A percentile compares a stretch with the other conserved stretches of the same genome.
phyloP scores from a whole-genome alignment of 2,797 vertebrate genomes.

The Gorsachius magnificus region DNA sequence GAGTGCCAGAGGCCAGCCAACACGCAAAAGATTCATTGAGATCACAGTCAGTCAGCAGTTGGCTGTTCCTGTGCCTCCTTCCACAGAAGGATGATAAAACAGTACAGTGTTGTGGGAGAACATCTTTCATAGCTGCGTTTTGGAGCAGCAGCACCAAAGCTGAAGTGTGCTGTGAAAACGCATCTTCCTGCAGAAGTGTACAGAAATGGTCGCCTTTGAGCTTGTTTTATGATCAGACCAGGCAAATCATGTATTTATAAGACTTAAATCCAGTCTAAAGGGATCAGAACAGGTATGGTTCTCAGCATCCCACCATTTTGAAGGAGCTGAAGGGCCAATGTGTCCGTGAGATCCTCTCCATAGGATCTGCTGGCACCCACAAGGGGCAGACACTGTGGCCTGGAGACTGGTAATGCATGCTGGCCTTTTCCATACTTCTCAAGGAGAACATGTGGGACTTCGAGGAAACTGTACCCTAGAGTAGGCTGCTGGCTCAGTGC shows the following conservation, averaged over 20 bases:
- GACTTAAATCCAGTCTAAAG: background rate
- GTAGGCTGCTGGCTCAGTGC: background rate
- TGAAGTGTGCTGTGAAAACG: background rate
- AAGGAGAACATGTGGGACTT: fast-evolving
- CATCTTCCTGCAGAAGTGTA: background rate
- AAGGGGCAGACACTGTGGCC: background rate
- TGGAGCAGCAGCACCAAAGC: background rate
- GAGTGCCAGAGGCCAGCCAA: background rate
- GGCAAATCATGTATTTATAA: background rate
- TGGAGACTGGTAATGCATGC: fast-evolving
- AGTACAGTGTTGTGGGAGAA: background rate
- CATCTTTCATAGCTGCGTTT: background rate
- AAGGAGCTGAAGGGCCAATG: background rate
- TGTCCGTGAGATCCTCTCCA: fast-evolving
- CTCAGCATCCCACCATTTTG: background rate
- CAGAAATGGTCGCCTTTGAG: background rate
- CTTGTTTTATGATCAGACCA: background rate
- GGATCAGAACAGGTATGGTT: background rate
- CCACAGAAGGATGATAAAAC: background rate
- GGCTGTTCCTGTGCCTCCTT: background rate
- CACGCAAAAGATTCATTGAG: background rate
- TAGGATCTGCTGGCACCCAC: fast-evolving
- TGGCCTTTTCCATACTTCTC: background rate
- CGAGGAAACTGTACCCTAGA: background rate
- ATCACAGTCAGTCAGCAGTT: background rate